Percentiles rank a stretch among this genome's conserved stretches.
Evolutionary conservation across 2,888 invertebrate genomes (phyloP).

Genomic region (Drosophila pegasa): DNA sequence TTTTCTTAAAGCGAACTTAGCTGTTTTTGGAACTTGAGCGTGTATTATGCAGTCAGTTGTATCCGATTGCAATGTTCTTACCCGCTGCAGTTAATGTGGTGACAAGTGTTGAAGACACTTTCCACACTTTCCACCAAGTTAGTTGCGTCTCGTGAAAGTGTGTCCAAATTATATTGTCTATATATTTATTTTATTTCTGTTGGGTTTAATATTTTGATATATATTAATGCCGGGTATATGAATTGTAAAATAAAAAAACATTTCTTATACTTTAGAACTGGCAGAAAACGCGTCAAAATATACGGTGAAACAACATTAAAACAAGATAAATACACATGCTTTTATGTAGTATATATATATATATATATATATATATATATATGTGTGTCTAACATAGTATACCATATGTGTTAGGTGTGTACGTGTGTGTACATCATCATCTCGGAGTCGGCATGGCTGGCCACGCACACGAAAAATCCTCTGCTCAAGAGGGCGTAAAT

Average conservation of each 20-base stretch:
- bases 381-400: neutral
- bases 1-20: too few species aligned
- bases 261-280: neutral
- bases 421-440: conserved; percentile 7
- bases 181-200: neutral
- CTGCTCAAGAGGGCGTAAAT: conserved; percentile 83
- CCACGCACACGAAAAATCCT: conserved; percentile 65
- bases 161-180: neutral
- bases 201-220: neutral
- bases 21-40: neutral
- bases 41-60: neutral
- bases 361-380: neutral
- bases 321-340: conserved; percentile 6
- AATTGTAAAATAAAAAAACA: neutral
- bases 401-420: neutral
- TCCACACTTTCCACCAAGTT: conserved; percentile 20
- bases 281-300: conserved; percentile 12
- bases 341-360: neutral
- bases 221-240: too few species aligned
- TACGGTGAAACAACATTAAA: conserved; percentile 19
- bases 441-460: conserved; percentile 26
- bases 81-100: neutral
- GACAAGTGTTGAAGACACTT: conserved; percentile 51
- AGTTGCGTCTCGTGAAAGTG: conserved; percentile 17
- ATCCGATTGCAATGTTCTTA: neutral